Evolutionary conservation across 1,140 invertebrate genomes (phyloP).

Genomic region (Lucilia cuprina): DNA sequence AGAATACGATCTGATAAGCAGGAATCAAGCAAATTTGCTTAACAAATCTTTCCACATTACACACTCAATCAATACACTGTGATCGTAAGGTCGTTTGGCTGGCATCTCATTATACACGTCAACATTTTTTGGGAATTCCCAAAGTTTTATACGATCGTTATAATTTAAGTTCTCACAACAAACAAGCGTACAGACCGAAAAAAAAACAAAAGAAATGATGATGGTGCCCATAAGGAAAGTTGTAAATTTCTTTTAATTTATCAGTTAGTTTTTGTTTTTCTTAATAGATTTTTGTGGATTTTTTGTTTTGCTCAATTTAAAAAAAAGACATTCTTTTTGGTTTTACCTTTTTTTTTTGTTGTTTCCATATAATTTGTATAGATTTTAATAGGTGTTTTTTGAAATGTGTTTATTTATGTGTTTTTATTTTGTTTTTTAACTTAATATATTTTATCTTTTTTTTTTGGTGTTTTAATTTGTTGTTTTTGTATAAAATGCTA

Average conservation of each 20-base stretch:
- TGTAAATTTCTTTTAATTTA: background rate
- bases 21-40: too few relatives aligned
- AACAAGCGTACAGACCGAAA: background rate
- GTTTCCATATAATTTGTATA: background rate
- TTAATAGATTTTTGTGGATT: background rate
- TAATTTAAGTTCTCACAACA: background rate
- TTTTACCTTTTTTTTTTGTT: background rate
- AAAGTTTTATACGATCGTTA: background rate
- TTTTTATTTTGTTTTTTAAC: background rate
- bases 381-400: background rate
- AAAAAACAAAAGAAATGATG: background rate
- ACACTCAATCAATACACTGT: too few relatives aligned
- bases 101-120: background rate
- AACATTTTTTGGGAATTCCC: background rate
- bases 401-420: background rate
- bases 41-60: too few relatives aligned
- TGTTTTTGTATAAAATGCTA: background rate
- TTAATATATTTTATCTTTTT: background rate
- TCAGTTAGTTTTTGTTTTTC: background rate
- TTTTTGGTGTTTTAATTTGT: background rate
- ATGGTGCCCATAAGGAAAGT: background rate
- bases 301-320: background rate
- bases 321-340: background rate
- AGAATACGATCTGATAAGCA: too few relatives aligned
- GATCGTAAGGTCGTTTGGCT: background rate